Evolutionary conservation across 2,113 vertebrate genomes (phyloP), one percentile per base, ranked within the genome.

Genomic region (Synchiropus splendidus): DNA sequence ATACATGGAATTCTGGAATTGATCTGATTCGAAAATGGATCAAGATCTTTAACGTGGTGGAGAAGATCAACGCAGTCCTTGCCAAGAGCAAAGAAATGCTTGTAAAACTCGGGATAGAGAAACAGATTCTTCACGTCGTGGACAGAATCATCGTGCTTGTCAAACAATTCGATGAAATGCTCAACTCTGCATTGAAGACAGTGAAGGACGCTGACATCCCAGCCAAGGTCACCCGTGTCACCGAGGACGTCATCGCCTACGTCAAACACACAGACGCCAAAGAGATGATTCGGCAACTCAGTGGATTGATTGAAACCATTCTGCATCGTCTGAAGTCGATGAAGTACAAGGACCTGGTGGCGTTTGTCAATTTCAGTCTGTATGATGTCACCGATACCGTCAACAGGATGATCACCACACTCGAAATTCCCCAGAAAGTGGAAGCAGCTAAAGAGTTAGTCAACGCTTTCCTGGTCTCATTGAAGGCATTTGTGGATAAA

Each of bases 341-440:
- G 60, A 70, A 92, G 46, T 96, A 97, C 63, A 86, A 89, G 45
- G 52, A 64, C 2, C 87, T 89, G 83, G 83, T 96, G 44, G 73
- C 84, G 47, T 38, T 80, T 31, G 60, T 39, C 54, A 94, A 97
- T 63, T 48, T 58, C 1, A 73, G 70, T 54, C 85, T 92, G 32
- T 60, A 1, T 33, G 50, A 75, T 31, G 30, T 64, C 31, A 89
- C 78, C 10, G 27, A 27, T 5, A 67, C 50, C 36, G 37, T 91
- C 47, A 92, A 92, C 50, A 31, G 64, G 2, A 41, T 87, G 41
- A 85, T 92, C 39, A 80, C 40, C 67, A 69, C 75, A 38, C 66
- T 90, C 41, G 86, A 90, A 57, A 74, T 93, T 33, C 80, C 86
- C 18, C 72, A 90, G 52, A 92, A 92, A 81, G 71, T 80, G 31